Base-by-base conservation (phyloP, 2,888 invertebrate species). In the Beris chalybata region DNA sequence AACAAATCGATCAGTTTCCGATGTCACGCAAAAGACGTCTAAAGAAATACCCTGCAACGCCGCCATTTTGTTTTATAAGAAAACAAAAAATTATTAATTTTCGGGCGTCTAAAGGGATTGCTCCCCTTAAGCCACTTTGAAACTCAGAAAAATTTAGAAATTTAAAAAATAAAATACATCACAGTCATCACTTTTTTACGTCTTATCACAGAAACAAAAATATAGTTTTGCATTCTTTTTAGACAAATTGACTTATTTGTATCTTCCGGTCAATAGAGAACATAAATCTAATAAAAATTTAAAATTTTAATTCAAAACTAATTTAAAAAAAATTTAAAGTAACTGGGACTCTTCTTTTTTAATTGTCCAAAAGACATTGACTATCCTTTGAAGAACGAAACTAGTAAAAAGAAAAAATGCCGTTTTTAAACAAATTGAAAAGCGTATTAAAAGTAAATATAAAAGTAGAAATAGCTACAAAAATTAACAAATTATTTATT, bases 321-420 rank as follows among this genome's bases (percentile, higher is more conserved):
- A 11, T 58, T 58, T 38, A 9, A 38, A 38, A 38, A 22, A 58
- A 58, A 58, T 58, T 45, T 22, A 45, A 29, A 58, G 58, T 45
- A 58, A 29, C 29, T 45, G 22, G 22, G 30, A 13, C 45, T 45
- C 22, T 22, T n/a, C 45, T 22, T 7, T 58, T 47, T 58, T 7
- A 56, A 43, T 13, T 11, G 56, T 6, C 6, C 38, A 56, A 56
- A n/a, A 29, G 9, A 13, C 15, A 22, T 5, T 11, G 32, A 38
- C 15, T 56, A 15, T 43, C 22, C 43, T 56, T 56, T 38, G 38
- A 43, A 13, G 22, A 22, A 22, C 22, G 22, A 22, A 22, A 47
- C 44, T 15, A 22, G 9, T 11, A 47, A 29, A 29, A 11, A 38
- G 4, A 22, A 58, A n/a, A 45, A 45, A 58, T 58, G 58, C 15